Evolutionary conservation across 2,888 invertebrate species (phyloP).

Genomic region (Pollenia angustigena): DNA sequence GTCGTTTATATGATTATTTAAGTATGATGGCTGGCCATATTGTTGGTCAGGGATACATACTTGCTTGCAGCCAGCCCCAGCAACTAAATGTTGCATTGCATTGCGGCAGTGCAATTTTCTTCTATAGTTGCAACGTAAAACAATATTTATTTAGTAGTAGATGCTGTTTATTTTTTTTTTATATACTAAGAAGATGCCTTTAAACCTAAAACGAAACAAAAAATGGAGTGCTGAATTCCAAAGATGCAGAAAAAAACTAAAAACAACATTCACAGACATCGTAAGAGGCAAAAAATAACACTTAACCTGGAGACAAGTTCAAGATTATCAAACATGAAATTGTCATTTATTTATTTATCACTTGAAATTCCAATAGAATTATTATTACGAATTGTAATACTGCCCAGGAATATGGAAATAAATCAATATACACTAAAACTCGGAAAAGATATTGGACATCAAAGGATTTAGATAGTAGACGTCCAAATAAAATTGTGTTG

Average conservation of each 20-base stretch:
- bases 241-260: neutral
- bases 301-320: constrained; percentile 20
- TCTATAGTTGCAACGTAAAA: constrained; percentile 21
- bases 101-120: constrained; percentile 8
- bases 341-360: constrained; percentile 38
- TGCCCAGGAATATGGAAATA: constrained; percentile 15
- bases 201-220: constrained; percentile 5
- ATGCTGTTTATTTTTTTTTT: constrained; percentile 9
- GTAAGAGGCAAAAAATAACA: neutral
- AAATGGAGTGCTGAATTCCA: constrained; percentile 40
- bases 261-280: constrained; percentile 31
- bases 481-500: neutral
- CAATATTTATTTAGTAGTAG: constrained; percentile 25
- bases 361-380: constrained; percentile 35
- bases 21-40: constrained; percentile 9
- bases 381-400: neutral
- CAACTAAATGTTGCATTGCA: constrained; percentile 27
- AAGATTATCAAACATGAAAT: constrained; percentile 43
- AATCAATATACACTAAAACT: neutral
- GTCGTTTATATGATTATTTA: constrained; percentile 36
- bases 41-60: constrained; percentile 26
- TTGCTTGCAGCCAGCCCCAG: constrained; percentile 7
- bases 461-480: constrained; percentile 2
- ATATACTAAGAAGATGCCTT: constrained; percentile 1
- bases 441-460: neutral